Evolutionary conservation across 2,797 vertebrate genomes (phyloP).

Genomic region (Danio kyathit): DNA sequence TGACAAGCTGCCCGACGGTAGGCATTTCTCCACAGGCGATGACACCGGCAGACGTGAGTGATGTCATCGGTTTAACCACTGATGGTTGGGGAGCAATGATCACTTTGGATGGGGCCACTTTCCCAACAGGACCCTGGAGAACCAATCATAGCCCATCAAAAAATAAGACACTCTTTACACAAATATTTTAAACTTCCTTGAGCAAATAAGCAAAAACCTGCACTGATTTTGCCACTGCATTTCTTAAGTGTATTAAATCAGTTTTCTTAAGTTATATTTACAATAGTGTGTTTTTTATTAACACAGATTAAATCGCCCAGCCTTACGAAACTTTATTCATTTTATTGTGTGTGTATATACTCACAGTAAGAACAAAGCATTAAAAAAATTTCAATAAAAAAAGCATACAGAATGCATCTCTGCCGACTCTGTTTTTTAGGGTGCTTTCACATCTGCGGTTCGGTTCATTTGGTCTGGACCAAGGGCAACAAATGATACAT

Average conservation of each 20-base stretch:
- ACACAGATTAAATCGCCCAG: too few relatives aligned
- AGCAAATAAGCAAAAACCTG: background rate
- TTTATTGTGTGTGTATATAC: too few relatives aligned
- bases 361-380: too few relatives aligned
- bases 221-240: background rate
- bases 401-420: too few relatives aligned
- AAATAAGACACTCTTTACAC: background rate
- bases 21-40: constrained; percentile 88
- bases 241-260: background rate
- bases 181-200: background rate
- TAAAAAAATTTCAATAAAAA: too few relatives aligned
- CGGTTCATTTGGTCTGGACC: too few relatives aligned
- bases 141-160: background rate
- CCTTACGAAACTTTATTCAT: too few relatives aligned
- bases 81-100: constrained; percentile 83
- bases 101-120: constrained; percentile 82
- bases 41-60: constrained; percentile 76
- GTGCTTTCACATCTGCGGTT: too few relatives aligned
- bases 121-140: constrained; percentile 73
- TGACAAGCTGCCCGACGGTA: constrained; percentile 93
- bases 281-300: too few relatives aligned
- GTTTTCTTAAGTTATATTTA: too few relatives aligned
- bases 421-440: too few relatives aligned
- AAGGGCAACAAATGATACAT: too few relatives aligned
- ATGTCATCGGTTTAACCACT: constrained; percentile 70